Conservation (phyloP, 1,140 invertebrate genomes). For the Neodiprion lecontei region DNA sequence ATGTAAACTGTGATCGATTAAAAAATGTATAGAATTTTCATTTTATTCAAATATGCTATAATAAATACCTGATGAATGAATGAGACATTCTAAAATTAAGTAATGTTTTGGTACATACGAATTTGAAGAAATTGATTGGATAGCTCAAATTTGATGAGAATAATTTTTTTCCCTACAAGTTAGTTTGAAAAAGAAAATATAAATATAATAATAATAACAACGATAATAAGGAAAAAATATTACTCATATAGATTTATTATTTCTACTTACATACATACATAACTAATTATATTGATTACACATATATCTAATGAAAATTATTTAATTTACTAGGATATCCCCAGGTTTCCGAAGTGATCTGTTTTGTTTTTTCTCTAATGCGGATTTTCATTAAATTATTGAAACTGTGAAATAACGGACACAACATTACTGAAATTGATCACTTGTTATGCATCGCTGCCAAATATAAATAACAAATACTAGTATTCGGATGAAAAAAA, state of each 20-base stretch:
- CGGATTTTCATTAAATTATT: constrained; percentile 11
- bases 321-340: too few relatives aligned
- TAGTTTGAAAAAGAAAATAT: too few relatives aligned
- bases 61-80: too few relatives aligned
- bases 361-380: constrained; percentile 20
- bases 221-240: constrained; percentile 2
- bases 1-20: too few relatives aligned
- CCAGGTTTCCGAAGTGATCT: constrained; percentile 27
- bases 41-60: too few relatives aligned
- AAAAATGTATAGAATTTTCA: too few relatives aligned
- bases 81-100: too few relatives aligned
- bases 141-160: too few relatives aligned
- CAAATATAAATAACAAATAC: constrained; percentile 41
- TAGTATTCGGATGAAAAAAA: constrained; percentile 17
- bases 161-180: too few relatives aligned
- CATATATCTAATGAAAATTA: too few relatives aligned
- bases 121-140: too few relatives aligned
- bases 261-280: constrained; percentile 38
- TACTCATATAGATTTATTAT: constrained; percentile 40
- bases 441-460: constrained; percentile 39
- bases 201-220: neutral
- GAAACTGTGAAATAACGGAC: neutral
- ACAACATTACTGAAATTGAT: constrained; percentile 25
- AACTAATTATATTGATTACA: constrained; percentile 27
- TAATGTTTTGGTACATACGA: too few relatives aligned